Percentiles rank a stretch among this genome's conserved stretches.
Evolutionary conservation across 2,888 invertebrate genomes (phyloP).

Genomic region (Perdita meconis): DNA sequence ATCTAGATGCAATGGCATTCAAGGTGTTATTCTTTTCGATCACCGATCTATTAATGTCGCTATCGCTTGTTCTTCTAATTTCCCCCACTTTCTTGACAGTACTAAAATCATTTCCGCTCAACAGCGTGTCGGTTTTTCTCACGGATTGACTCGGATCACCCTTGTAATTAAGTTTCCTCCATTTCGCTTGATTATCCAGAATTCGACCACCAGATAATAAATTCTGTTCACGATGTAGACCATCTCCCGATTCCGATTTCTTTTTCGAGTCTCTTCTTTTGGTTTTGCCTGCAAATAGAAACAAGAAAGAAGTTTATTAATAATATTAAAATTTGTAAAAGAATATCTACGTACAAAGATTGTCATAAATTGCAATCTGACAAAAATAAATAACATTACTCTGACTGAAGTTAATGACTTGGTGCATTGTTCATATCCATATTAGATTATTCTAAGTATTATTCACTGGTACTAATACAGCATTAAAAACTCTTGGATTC

Average conservation of each 20-base stretch:
- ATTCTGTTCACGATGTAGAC: constrained; percentile 84
- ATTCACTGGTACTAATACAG: no score
- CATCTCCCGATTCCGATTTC: constrained; percentile 86
- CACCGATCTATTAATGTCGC: constrained; percentile 79
- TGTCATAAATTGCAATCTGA: no score
- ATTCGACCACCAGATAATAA: constrained; percentile 83
- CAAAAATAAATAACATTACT: neutral
- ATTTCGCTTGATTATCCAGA: constrained; percentile 82
- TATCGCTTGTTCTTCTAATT: constrained; percentile 85
- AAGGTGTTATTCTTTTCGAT: constrained; percentile 75
- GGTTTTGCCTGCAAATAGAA: constrained; percentile 79
- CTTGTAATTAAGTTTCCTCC: constrained; percentile 81
- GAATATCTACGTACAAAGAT: no score
- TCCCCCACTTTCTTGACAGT: constrained; percentile 82
- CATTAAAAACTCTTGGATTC: no score
- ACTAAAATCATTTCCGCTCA: constrained; percentile 83
- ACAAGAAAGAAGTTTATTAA: neutral
- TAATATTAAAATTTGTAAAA: neutral
- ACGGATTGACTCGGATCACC: constrained; percentile 73
- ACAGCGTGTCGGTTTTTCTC: constrained; percentile 85
- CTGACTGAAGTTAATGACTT: no score
- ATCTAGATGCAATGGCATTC: constrained; percentile 73
- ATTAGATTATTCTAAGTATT: no score
- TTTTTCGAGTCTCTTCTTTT: constrained; percentile 87
- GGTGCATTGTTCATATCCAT: no score